phyloP scores from a whole-genome alignment of 2,113 vertebrate genomes.

The Bos indicus region DNA sequence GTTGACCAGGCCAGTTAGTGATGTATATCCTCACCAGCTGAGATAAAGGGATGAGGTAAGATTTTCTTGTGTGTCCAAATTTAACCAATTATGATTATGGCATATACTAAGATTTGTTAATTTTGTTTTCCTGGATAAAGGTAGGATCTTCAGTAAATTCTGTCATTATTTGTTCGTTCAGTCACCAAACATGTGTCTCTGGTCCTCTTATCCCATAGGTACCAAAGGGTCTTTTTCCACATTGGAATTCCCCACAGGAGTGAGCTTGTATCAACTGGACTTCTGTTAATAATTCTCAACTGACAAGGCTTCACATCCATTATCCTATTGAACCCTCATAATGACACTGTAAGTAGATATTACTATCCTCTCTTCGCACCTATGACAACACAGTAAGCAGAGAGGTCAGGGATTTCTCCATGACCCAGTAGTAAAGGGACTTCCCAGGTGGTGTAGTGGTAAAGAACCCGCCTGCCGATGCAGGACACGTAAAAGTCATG shows the following conservation, averaged over 20 bases:
- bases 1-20: background rate
- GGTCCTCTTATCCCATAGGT: background rate
- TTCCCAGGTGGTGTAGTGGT: background rate
- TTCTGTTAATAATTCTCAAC: background rate
- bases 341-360: background rate
- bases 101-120: background rate
- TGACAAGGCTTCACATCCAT: background rate
- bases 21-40: background rate
- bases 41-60: background rate
- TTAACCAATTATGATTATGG: background rate
- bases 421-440: background rate
- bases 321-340: background rate
- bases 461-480: background rate
- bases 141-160: background rate
- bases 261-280: background rate
- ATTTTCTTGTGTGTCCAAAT: background rate
- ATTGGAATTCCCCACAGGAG: background rate
- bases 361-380: too few relatives aligned
- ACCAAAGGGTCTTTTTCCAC: background rate
- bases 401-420: background rate
- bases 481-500: background rate
- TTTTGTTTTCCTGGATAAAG: constrained; percentile 31
- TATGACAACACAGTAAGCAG: background rate
- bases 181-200: background rate
- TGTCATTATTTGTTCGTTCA: background rate